Base-by-base conservation (phyloP, 2,113 vertebrate species). In the Lutjanus erythropterus region DNA sequence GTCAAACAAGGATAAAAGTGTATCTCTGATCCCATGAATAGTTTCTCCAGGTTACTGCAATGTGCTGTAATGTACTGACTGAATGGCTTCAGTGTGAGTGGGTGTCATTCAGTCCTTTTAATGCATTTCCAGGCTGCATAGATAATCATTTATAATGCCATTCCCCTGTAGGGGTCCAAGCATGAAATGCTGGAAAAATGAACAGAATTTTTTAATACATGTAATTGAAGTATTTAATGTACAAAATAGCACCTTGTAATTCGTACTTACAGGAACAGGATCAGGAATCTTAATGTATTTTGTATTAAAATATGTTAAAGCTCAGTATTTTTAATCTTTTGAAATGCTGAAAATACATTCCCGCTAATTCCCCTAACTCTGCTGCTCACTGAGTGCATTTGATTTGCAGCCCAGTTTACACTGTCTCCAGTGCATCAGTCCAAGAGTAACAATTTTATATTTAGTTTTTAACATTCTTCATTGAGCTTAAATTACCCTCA, bases 101-200 rank as follows among this genome's bases (percentile, higher is more conserved):
- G 47, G 64, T 7, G 1, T 39, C 25, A 68, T 76, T 68, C 21
- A 72, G 31, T 31, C 47, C 6, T 47, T 76, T 47, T 53, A 79
- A 75, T 59, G 35, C 44, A 56, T 70, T 44, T 55, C 47, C 44
- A 55, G 33, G 56, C 47, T 56, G 62, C 70, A 56, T 55, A 53
- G 15, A 62, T 76, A 29, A 85, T 76, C n/a, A 72, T 21, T 42
- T 61, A 29, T 56, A 72, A 71, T 71, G 39, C 37, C 49, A 37
- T 39, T 39, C 21, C 27, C 31, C 31, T 18, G 58, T 16, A 11
- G 47, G 56, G 23, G 19, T 39, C 29, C 14, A 37, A 23, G 12
- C 35, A 25, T 47, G 5, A 60, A 46, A 16, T 42, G 59, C 29
- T 39, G 59, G 31, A 35, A 65, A 27, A 41, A 59, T 29, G 31